These are phyloP conservation scores for Drosophila lowei DNA, from an alignment of 1,140 invertebrate species.

Conservation along the genomic window DNA sequence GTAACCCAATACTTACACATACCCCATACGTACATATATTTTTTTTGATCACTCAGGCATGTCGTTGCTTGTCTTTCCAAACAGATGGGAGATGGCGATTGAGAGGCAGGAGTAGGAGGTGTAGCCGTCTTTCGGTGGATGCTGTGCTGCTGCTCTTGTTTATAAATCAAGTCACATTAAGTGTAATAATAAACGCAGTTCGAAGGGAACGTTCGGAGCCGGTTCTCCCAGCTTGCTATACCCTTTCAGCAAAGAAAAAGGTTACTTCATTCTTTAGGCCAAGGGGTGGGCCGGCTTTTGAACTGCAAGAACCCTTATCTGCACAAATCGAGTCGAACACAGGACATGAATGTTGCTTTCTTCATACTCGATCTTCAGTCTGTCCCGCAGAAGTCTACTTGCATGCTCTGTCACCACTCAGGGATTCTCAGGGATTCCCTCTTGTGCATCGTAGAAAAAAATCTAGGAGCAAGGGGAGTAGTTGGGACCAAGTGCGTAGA, in stretches of 20 bases:
- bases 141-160: constrained; percentile 60
- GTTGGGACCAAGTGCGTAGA: too few relatives aligned
- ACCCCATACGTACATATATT: constrained; percentile 37
- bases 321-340: too few relatives aligned
- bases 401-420: too few relatives aligned
- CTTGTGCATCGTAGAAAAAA: too few relatives aligned
- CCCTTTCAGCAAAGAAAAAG: neutral
- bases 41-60: constrained; percentile 55
- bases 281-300: too few relatives aligned
- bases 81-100: constrained; percentile 31
- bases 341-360: too few relatives aligned
- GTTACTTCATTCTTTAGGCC: too few relatives aligned
- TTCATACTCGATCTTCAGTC: too few relatives aligned
- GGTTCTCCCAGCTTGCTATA: constrained; percentile 28
- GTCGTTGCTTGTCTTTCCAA: constrained; percentile 28
- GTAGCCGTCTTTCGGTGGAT: constrained; percentile 36
- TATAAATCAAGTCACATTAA: constrained; percentile 82
- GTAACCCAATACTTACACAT: constrained; percentile 60
- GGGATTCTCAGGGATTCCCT: constrained; percentile 41
- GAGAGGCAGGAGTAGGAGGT: constrained; percentile 19
- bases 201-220: constrained; percentile 43
- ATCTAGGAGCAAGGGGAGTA: too few relatives aligned
- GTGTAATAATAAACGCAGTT: constrained; percentile 78
- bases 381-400: neutral
- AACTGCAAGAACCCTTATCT: too few relatives aligned